Base-by-base conservation (phyloP, 2,888 invertebrate species). In the Liopterus haemorrhoidalis region DNA sequence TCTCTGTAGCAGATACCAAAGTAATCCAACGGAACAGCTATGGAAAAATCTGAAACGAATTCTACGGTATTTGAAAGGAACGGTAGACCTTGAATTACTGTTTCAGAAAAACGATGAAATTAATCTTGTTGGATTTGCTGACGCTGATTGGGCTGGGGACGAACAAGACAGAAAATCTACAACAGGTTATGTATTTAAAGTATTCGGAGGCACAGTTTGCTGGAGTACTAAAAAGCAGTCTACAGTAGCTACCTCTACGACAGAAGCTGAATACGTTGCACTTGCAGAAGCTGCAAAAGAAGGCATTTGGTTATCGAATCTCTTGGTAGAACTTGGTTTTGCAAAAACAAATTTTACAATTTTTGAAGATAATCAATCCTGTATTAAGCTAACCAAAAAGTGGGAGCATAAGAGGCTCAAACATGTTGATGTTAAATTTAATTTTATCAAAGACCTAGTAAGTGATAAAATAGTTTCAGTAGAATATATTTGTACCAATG, bases 261-360 rank as follows among this genome's bases (percentile, higher is more conserved):
- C 61, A 4, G 64, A 64, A 50, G 57, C 63, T 1, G 61, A 65
- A 49, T 62, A 60, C 46, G 46, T 62, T 2, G 61, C 63, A 3
- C 42, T 62, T 14, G 52, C 56, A 5, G 47, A 40, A 14, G 57
- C 55, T 5, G 54, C 51, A 4, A 38, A 49, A n/a, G 60, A 64
- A 41, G 38, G 52, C 3, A 36, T 59, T 19, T 60, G 62, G 59
- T 21, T 61, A 6, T 51, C 41, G 41, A 49, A 49, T 20, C 25
- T 63, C 6, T 28, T 62, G 14, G 12, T 36, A 2, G 59, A 61
- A 20, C 41, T 60, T 33, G 38, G 27, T 3, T 8, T 44, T 16
- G 15, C 9, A 12, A 12, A 20, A 25, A 28, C 14, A 20, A 30
- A 20, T 5, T 15, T 25, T 16, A 16, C 32, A 21, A 25, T 50